Evolutionary conservation across 2,797 vertebrate species (phyloP), one percentile per base, ranked within the genome.

Genomic region (Sebastes jordani): DNA sequence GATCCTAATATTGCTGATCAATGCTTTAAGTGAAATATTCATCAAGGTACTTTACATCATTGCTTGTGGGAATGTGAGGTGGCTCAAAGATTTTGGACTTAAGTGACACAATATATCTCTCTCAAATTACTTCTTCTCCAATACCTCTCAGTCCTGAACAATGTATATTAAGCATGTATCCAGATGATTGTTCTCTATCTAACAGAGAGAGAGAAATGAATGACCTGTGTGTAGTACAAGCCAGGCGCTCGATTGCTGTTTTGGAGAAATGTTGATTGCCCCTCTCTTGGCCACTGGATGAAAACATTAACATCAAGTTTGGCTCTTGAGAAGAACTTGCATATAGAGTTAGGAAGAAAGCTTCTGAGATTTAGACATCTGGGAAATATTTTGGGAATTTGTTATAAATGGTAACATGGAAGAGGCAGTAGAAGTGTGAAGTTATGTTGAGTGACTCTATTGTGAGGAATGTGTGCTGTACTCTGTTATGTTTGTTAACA

Each of bases 301-400:
- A 56, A n/a, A 23, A 56, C 9, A 22, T 55, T n/a, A n/a, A 52
- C 49, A 52, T 56, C n/a, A 6, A 56, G 11, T 23, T 56, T 6
- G 54, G 22, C 54, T 56, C 22, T 23, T 23, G 11, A 25, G 22
- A 56, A 36, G 11, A 56, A 23, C 11, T 56, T 0, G 3, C 11
- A 14, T 23, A 56, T 23, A 25, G 0, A 25, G 5, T 25, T 56
- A 25, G 54, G 10, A 0, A 56, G 22, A 56, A 56, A 52, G 8
- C 20, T 52, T n/a, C 49, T 20, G 49, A 6, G 11, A 13, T 56
- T 56, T 13, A 6, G 11, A 56, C 22, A 56, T 25, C 54, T 25
- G 22, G 0, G 22, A 25, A 13, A 25, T 56, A 3, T 9, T 13
- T 23, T 13, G 0, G 6, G 2, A 23, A 25, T 25, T 23, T 25